phyloP scores from a whole-genome alignment of 1,140 invertebrate genomes.

The Kradibia gibbosae region DNA sequence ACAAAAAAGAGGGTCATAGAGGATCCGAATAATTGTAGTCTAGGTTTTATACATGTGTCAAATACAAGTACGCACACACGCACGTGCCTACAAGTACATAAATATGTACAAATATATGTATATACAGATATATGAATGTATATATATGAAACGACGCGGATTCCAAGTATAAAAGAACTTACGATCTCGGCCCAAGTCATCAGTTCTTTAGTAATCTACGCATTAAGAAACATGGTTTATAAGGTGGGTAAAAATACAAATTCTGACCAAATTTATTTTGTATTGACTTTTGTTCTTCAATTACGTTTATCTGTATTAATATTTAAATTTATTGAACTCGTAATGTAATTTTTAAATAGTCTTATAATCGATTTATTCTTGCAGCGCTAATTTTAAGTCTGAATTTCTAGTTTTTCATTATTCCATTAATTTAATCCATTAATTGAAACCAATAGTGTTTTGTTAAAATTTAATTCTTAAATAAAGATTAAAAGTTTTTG shows the following conservation, averaged over 20 bases:
- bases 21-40: neutral
- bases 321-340: no score
- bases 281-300: no score
- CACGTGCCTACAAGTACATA: neutral
- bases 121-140: neutral
- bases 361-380: no score
- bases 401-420: no score
- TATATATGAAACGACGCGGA: slow-evolving; percentile 44
- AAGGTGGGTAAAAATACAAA: slow-evolving; percentile 66
- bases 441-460: no score
- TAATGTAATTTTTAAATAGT: no score
- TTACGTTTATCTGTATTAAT: no score
- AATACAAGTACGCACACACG: neutral
- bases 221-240: slow-evolving; percentile 65
- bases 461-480: no score
- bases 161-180: slow-evolving; percentile 69
- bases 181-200: slow-evolving; percentile 64
- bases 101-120: slow-evolving; percentile 48
- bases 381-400: no score
- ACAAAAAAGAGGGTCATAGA: neutral
- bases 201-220: slow-evolving; percentile 66
- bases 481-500: no score
- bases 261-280: no score
- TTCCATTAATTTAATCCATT: no score
- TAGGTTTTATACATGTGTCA: neutral